These are phyloP conservation scores for Ceyx cyanopectus DNA, from an alignment of 2,113 vertebrate species.

Conservation along the genomic window DNA sequence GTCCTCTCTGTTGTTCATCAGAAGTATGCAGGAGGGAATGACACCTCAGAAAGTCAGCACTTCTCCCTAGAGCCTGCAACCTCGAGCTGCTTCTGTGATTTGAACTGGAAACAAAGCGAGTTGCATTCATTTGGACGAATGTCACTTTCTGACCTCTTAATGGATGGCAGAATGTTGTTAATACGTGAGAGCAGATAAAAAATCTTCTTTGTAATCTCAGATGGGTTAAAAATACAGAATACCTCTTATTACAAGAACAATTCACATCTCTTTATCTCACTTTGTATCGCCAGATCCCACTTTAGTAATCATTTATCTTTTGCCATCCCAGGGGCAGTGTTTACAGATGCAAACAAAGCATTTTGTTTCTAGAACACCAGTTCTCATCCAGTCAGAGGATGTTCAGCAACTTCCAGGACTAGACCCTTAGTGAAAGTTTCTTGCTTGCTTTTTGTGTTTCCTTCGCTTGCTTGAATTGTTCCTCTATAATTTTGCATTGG, in stretches of 20 bases:
- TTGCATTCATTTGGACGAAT: not conserved
- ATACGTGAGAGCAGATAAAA: not conserved
- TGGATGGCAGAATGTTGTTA: not conserved
- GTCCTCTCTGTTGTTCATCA: not conserved
- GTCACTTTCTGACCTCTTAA: not conserved
- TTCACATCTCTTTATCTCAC: not conserved
- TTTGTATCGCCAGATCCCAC: not conserved
- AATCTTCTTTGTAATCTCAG: not conserved
- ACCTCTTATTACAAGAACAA: not conserved
- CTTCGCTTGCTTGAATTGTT: not conserved
- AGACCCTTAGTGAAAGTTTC: conserved; percentile 32
- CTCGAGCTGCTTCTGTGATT: not conserved
- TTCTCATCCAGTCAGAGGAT: conserved; percentile 3
- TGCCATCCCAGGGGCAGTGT: not conserved
- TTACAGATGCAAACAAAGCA: not conserved
- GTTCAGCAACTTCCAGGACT: conserved; percentile 19
- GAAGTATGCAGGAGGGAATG: not conserved
- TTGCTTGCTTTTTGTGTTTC: conserved; percentile 14
- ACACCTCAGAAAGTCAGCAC: not conserved
- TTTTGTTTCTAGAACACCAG: conserved; percentile 11
- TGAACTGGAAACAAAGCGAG: not conserved
- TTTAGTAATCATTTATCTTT: not conserved
- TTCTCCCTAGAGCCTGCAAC: not conserved
- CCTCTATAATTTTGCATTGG: conserved; percentile 18
- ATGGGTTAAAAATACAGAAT: not conserved